Conservation (phyloP, 2,113 vertebrate species). For the Chelonoidis abingdonii region DNA sequence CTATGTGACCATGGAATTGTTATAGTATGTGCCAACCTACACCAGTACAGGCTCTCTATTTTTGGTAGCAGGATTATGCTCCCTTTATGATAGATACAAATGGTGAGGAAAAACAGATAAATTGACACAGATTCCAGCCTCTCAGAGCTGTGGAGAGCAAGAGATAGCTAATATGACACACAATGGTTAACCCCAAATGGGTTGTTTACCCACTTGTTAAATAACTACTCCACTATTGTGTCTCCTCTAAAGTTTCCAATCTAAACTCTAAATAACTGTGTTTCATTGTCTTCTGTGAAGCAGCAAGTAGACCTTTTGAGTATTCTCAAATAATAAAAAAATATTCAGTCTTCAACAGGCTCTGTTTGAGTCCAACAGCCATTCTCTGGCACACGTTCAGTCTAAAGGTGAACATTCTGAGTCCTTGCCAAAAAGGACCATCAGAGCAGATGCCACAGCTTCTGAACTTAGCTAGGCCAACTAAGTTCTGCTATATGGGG, state of each 20-base stretch:
- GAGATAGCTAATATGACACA: not conserved
- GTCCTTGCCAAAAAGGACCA: not conserved
- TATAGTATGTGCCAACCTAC: not conserved
- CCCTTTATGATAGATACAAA: not conserved
- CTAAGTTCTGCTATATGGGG: not conserved
- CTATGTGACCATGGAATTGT: not conserved
- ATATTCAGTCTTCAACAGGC: not conserved
- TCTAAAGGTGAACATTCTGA: not conserved
- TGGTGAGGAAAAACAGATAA: not conserved
- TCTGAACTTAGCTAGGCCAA: not conserved
- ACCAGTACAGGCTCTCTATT: not conserved
- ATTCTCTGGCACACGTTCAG: not conserved
- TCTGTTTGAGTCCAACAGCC: not conserved
- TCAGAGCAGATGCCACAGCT: not conserved
- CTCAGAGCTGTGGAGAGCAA: not conserved
- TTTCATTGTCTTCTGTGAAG: not conserved
- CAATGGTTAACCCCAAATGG: not conserved
- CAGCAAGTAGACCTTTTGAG: not conserved
- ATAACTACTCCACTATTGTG: not conserved
- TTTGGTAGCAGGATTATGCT: not conserved
- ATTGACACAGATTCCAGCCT: not conserved
- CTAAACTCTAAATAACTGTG: not conserved
- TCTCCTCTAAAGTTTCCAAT: not conserved
- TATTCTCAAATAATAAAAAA: not conserved
- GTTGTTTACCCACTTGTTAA: not conserved